Evolutionary conservation across 2,797 vertebrate genomes (phyloP), one percentile per base, ranked within the genome.

Genomic region (Micropoecilia bifurca): DNA sequence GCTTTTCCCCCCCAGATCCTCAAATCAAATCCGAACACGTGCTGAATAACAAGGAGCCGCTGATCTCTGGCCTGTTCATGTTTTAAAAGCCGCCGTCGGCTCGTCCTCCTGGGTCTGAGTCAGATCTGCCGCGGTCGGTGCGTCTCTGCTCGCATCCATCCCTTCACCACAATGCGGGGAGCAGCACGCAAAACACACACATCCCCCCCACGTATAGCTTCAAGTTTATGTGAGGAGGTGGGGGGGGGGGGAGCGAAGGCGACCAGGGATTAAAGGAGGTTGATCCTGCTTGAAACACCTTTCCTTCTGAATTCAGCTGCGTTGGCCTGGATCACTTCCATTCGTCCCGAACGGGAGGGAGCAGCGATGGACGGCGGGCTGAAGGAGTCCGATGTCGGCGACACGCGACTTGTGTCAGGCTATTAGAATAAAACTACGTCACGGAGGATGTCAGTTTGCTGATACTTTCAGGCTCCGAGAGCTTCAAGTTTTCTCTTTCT

Each of bases 241-340:
- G 33, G 1, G 33, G 33, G 1, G 33, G 33, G 33, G 20, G 0
- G n/a, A n/a, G n/a, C n/a, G 20, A 16, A 59, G 39, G 50, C 50
- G 22, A 39, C 36, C 10, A 2, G 18, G 20, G 4, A 0, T 18
- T 28, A 69, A 28, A 30, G 59, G 18, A 82, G n/a, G 22, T 18
- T 22, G 25, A 39, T 30, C 48, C 41, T 50, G 39, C 36, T 30
- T 7, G 68, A 48, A 73, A 68, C 0, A 80, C 33, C 72, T 50
- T 46, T 72, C 57, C 41, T 20, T 59, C 1, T 50, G 71, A 46
- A 80, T 80, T 77, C 22, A 61, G 22, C 0, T 20, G 28, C 30
- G 73, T 1, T 10, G 0, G 50, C 59, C 78, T 76, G 78, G 91
- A 94, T 93, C 90, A 90, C 93, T 93, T 87, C 82, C 92, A 91